Evolutionary conservation across 2,888 invertebrate species (phyloP).

Genomic region (Ethmia dodecea): DNA sequence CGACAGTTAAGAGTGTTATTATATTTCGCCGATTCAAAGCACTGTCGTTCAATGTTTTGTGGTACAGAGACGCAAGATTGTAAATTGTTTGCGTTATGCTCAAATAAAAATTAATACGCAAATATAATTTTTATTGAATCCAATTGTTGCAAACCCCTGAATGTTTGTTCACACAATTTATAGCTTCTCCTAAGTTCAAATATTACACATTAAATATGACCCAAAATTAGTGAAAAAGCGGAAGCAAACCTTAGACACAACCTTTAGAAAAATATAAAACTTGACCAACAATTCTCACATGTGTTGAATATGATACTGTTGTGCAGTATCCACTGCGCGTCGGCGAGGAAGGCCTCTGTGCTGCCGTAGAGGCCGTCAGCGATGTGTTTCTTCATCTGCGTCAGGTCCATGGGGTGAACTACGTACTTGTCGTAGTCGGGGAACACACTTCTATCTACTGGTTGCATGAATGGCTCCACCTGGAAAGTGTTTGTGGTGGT

Average conservation of each 20-base stretch:
- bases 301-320: slow-evolving; percentile 95
- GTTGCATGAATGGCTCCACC: slow-evolving; percentile 87
- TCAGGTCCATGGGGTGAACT: slow-evolving; percentile 91
- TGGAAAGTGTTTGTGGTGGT: too few species aligned
- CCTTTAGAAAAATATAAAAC: slow-evolving; percentile 19
- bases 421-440: slow-evolving; percentile 90
- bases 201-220: too few species aligned
- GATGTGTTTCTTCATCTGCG: slow-evolving; percentile 86
- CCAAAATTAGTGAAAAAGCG: too few species aligned
- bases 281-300: slow-evolving; percentile 78
- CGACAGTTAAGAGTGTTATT: too few species aligned
- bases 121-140: too few species aligned
- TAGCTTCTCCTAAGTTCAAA: too few species aligned
- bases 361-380: slow-evolving; percentile 86
- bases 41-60: too few species aligned
- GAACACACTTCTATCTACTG: slow-evolving; percentile 83
- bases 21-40: too few species aligned
- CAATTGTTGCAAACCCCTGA: not conserved
- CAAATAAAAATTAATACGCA: too few species aligned
- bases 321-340: slow-evolving; percentile 95
- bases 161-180: too few species aligned
- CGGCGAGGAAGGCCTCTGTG: slow-evolving; percentile 92
- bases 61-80: too few species aligned
- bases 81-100: too few species aligned
- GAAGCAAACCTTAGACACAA: not conserved